Evolutionary conservation across 1,140 invertebrate species (phyloP), one percentile per base, ranked within the genome.

Genomic region (Calephelis virginiensis): DNA sequence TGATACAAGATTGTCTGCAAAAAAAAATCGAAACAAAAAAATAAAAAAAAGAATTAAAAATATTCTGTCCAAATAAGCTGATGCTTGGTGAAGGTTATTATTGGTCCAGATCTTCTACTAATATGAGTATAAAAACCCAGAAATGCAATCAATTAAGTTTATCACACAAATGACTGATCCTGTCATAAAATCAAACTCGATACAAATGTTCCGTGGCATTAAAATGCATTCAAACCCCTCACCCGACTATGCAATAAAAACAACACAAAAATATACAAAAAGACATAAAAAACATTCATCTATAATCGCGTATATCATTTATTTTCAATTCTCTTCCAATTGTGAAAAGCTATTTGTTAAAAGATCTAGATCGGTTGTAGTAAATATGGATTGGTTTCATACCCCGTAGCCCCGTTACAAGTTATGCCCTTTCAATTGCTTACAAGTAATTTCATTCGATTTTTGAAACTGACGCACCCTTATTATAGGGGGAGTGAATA

Each of bases 381-480:
- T 78, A 79, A 72, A 59, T 59, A 59, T 59, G 61, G 45, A 63
- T 63, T 47, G 43, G 45, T 46, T 63, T 47, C 61, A 17, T 47
- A 47, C 40, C 61, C 43, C 61, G 40, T 46, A 61, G 43, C 12
- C 63, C 56, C 56, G 37, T 59, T 38, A 59, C 17, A 56, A 56
- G 37, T 64, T 45, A 65, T 69, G 82, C 75, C 84, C 84, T 85
- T 87, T 89, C 85, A 85, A 88, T 89, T 77, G 75, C 84, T 72
- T 82, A 88, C 84, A 89, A 87, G 88, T 82, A 83, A 90, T 88
- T 90, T 88, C 88, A 88, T 85, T 88, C 85, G 86, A 90, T 89
- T 88, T 89, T 89, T 88, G 83, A 89, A 88, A 86, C 81, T 88
- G 85, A 89, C 85, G 79, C 81, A 73, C 88, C 88, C 85, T 82